phyloP scores from a whole-genome alignment of 2,113 vertebrate genomes.

The Corythornis madagascariensis region DNA sequence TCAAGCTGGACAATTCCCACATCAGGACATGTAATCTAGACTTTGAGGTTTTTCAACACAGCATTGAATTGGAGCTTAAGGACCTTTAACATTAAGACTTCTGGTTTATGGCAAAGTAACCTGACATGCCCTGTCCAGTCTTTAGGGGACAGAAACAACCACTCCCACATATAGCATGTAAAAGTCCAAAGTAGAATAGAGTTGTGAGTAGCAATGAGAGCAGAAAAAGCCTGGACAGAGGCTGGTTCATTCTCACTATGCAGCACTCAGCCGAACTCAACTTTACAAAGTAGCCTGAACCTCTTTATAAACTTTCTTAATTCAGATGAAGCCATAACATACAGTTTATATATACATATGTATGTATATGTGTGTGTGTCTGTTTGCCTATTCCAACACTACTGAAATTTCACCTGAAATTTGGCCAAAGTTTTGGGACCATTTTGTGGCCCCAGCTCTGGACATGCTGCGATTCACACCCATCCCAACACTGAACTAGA shows the following conservation, averaged over 20 bases:
- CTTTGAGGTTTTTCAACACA: neutral
- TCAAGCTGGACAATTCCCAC: neutral
- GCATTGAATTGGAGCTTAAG: neutral
- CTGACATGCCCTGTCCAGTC: neutral
- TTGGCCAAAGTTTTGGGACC: neutral
- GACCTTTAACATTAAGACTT: neutral
- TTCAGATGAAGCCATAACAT: neutral
- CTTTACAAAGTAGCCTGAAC: neutral
- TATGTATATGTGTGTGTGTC: no score
- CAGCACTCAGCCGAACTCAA: neutral
- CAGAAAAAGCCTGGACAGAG: neutral
- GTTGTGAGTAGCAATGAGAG: neutral
- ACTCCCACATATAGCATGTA: fast-evolving
- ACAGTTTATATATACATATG: neutral
- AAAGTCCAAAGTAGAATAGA: neutral
- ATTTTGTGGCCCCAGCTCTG: neutral
- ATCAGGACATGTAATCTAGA: neutral
- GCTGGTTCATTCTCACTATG: neutral
- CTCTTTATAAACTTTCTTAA: neutral
- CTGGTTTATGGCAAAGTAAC: neutral
- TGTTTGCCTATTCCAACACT: neutral
- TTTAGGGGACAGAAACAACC: neutral
- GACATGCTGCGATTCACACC: fast-evolving
- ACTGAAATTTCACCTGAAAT: neutral
- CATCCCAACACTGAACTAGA: neutral